Conservation (phyloP, 2,888 invertebrate genomes). For the Minunthozetes semirufus region DNA sequence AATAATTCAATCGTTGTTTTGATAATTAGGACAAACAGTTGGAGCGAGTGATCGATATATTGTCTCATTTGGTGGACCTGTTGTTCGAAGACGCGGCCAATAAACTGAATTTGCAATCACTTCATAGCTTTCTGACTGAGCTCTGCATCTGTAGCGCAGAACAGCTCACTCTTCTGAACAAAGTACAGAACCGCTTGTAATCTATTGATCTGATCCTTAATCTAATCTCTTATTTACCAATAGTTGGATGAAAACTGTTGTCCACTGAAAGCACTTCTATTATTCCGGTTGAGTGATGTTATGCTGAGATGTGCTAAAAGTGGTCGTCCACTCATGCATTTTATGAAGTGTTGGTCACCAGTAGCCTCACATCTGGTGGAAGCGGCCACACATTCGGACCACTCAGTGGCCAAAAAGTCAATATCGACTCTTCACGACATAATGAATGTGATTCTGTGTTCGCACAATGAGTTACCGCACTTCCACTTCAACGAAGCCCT, state of each 20-base stretch:
- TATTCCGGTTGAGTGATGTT: conserved; percentile 79
- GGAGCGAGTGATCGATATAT: conserved; percentile 77
- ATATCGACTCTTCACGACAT: conserved; percentile 82
- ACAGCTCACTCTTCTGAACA: conserved; percentile 54
- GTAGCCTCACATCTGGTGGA: conserved; percentile 90
- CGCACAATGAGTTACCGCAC: conserved; percentile 78
- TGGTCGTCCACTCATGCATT: conserved; percentile 77
- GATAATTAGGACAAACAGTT: conserved; percentile 59
- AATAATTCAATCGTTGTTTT: no score
- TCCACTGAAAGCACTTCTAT: conserved; percentile 50
- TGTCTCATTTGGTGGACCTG: conserved; percentile 83
- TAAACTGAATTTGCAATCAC: conserved; percentile 72
- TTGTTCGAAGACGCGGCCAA: conserved; percentile 82
- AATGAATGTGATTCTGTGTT: conserved; percentile 75
- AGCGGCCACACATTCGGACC: conserved; percentile 85
- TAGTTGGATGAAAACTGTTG: conserved; percentile 12
- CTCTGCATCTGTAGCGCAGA: conserved; percentile 78
- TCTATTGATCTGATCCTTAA: background rate
- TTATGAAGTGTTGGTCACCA: conserved; percentile 84
- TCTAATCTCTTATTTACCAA: conserved; percentile 28
- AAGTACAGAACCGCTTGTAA: background rate
- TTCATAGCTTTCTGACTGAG: conserved; percentile 72
- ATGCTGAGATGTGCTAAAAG: conserved; percentile 77
- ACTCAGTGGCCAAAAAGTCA: conserved; percentile 78
- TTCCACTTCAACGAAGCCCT: conserved; percentile 93